Evolutionary conservation across 64 coral and sea anemone species (phyloP).

Genomic region (Montipora capricornis): DNA sequence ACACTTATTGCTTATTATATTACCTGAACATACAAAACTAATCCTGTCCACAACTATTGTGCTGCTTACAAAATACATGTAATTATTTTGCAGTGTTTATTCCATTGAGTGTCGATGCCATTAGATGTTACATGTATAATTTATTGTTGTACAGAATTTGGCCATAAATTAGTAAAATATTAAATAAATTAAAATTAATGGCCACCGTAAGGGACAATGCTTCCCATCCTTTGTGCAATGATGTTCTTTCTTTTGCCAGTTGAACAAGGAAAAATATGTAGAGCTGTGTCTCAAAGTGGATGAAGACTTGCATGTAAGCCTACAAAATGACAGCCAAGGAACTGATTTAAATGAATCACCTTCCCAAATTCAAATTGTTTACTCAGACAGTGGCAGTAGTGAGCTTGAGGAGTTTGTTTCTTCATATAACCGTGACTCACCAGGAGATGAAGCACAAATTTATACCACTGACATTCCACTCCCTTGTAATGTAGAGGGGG

Average conservation of each 20-base stretch:
- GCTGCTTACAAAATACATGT: too few species aligned
- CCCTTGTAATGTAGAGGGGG: background rate
- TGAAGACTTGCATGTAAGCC: background rate
- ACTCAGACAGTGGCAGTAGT: slow-evolving; percentile 71
- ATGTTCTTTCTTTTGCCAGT: slow-evolving; percentile 34
- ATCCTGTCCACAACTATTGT: too few species aligned
- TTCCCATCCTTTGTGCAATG: background rate
- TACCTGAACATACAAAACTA: too few species aligned
- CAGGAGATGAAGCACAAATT: slow-evolving; percentile 45
- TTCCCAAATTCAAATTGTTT: slow-evolving; percentile 61
- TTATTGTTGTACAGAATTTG: too few species aligned
- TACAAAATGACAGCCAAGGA: slow-evolving; percentile 24
- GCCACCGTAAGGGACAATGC: too few species aligned
- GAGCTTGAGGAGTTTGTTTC: slow-evolving; percentile 43
- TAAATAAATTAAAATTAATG: too few species aligned
- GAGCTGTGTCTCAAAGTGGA: slow-evolving; percentile 52
- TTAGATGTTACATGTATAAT: too few species aligned
- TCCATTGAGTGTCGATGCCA: too few species aligned
- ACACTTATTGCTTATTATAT: too few species aligned
- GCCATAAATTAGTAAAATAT: too few species aligned
- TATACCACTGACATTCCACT: background rate
- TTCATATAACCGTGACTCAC: slow-evolving; percentile 27
- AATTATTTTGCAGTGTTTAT: too few species aligned
- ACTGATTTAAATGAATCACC: slow-evolving; percentile 9
- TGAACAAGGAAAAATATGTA: slow-evolving; percentile 77